Conservation (phyloP, 1,140 invertebrate genomes). For the Trachymyrmex cornetzi region DNA sequence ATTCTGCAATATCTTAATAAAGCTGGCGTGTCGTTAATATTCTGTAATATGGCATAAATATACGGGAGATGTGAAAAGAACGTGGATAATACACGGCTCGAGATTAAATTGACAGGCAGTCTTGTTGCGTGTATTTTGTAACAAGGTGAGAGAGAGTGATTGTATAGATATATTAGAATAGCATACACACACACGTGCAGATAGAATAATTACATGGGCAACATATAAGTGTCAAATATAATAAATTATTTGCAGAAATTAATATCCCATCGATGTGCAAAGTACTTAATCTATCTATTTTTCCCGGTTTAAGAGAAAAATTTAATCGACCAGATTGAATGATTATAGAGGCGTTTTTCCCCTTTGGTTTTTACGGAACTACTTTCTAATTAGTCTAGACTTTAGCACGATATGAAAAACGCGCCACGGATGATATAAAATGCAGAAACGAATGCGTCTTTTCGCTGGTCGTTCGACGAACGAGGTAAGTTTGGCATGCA, state of each 20-base stretch:
- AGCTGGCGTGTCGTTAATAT: conserved; percentile 68
- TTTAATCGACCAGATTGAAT: neutral
- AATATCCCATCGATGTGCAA: neutral
- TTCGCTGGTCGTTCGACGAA: conserved; percentile 75
- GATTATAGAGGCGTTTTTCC: neutral
- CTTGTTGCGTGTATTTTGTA: conserved; percentile 27
- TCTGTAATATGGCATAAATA: conserved; percentile 64
- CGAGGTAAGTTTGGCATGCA: conserved; percentile 84
- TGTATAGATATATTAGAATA: neutral
- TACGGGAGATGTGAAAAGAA: conserved; percentile 57
- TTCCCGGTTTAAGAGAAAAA: neutral
- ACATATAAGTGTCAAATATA: neutral
- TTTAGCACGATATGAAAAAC: neutral
- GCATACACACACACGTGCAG: neutral
- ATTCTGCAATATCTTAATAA: conserved; percentile 36
- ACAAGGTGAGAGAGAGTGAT: neutral
- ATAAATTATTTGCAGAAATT: neutral
- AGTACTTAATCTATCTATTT: neutral
- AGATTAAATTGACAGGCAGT: conserved; percentile 66
- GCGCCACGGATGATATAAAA: neutral
- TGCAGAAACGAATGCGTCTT: conserved; percentile 66
- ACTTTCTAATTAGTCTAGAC: neutral
- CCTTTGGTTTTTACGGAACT: neutral
- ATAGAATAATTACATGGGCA: neutral
- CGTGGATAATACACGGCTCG: conserved; percentile 44